Evolutionary conservation across 2,797 vertebrate species (phyloP), one percentile per base, ranked within the genome.

Genomic region (Malurus splendens): DNA sequence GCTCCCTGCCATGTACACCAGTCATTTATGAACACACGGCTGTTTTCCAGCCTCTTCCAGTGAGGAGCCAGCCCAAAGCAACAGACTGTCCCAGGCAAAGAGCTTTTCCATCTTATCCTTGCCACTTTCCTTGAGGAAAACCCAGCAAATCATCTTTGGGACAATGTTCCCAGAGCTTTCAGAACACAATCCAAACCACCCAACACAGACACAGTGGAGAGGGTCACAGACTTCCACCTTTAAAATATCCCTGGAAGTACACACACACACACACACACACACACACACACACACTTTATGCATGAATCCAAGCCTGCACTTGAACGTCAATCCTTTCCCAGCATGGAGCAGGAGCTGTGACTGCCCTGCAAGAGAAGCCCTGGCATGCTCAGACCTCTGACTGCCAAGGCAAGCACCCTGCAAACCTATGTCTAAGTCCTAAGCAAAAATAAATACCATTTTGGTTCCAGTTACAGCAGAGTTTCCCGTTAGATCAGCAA

Each of bases 301-400:
- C 3, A 1, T 3, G 6, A 62, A 47, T 10, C 28, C 18, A 33
- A 32, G 45, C 30, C 56, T 8, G 15, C 36, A 25, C 13, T 4
- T 7, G 44, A 86, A 50, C 70, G 48, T 36, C 16, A 67, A 23
- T 6, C 52, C 54, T 3, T 65, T 45, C 32, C 70, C 8, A 3
- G 33, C 38, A 8, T 0, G 7, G 16, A 73, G 12, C 56, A 27
- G 32, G 51, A 59, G 32, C 33, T 1, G 0, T 0, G 0, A 38
- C 24, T 12, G 47, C 74, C 57, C 33, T 30, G 27, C 27, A 51
- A 36, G 22, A 72, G 60, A 6, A 3, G 27, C 18, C 28, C 16
- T 1, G 39, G 47, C 4, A 1, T 0, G 0, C 30, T 8, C 5
- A 70, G 45, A 33, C 14, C 50, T 72, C 80, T 48, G 2, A 1